phyloP scores from a whole-genome alignment of 2,797 vertebrate genomes.

The Bovichtus diacanthus region DNA sequence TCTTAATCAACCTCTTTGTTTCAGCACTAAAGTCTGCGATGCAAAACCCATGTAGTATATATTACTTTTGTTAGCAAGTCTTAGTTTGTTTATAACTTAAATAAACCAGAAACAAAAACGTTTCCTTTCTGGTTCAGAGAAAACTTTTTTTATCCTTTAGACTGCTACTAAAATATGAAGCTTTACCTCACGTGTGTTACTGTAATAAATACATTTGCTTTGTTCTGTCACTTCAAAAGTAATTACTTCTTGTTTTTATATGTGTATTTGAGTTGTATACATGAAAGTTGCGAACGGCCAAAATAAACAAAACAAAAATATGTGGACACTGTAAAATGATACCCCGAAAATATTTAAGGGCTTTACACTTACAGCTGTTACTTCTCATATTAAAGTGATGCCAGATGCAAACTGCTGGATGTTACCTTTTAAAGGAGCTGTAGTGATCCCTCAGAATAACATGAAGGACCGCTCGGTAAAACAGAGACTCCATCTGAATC shows the following conservation, averaged over 20 bases:
- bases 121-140: constrained; percentile 31
- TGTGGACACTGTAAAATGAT: constrained; percentile 2
- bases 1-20: not conserved
- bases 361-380: not conserved
- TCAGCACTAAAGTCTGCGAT: not conserved
- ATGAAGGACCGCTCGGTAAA: constrained; percentile 96
- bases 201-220: not conserved
- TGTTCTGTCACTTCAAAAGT: too few species aligned
- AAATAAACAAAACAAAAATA: too few species aligned
- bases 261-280: too few species aligned
- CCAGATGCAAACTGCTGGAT: constrained; percentile 9
- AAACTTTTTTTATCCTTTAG: constrained; percentile 12
- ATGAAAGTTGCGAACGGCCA: too few species aligned
- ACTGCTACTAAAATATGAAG: not conserved
- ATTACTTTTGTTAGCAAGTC: constrained; percentile 35
- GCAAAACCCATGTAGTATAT: too few species aligned
- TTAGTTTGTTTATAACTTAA: constrained; percentile 44
- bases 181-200: not conserved
- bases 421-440: constrained; percentile 91
- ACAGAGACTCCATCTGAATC: constrained; percentile 96
- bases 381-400: not conserved
- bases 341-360: not conserved
- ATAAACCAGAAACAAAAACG: constrained; percentile 37
- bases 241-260: too few species aligned
- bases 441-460: constrained; percentile 95